These are phyloP conservation scores for Acropternis orthonyx DNA, from an alignment of 2,797 vertebrate species.

Conservation along the genomic window DNA sequence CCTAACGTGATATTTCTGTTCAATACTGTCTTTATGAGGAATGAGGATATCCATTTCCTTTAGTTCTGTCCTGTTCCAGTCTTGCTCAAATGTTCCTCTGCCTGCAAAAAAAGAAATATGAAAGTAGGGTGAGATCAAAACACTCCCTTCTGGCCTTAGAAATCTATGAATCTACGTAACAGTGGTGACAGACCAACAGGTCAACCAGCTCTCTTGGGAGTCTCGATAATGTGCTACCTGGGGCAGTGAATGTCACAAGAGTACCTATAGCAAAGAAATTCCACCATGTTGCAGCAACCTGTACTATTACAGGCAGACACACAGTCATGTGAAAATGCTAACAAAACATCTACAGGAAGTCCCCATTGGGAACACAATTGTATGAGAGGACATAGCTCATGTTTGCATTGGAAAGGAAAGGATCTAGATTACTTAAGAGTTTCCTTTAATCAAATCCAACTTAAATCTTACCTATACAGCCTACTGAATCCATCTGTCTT, in stretches of 20 bases:
- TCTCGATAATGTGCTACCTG: rapidly evolving
- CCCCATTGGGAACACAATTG: background rate
- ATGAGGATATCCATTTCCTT: background rate
- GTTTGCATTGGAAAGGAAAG: background rate
- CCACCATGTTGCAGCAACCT: background rate
- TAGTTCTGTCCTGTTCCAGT: background rate
- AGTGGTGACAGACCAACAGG: background rate
- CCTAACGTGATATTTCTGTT: background rate
- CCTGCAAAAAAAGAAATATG: background rate
- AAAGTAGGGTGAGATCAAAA: background rate
- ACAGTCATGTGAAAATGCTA: background rate
- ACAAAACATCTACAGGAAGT: background rate
- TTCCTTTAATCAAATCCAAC: slow-evolving; percentile 1
- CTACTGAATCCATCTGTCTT: background rate
- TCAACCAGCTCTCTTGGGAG: background rate
- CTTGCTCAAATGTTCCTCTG: background rate
- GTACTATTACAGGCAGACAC: background rate
- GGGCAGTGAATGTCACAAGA: background rate
- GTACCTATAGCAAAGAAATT: background rate
- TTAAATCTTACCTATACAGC: background rate
- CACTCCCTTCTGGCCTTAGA: background rate
- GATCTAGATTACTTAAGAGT: background rate
- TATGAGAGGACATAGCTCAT: background rate
- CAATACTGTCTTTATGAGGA: background rate
- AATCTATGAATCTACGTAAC: background rate